Conservation (phyloP, 2,113 vertebrate species). For the Saccopteryx leptura region DNA sequence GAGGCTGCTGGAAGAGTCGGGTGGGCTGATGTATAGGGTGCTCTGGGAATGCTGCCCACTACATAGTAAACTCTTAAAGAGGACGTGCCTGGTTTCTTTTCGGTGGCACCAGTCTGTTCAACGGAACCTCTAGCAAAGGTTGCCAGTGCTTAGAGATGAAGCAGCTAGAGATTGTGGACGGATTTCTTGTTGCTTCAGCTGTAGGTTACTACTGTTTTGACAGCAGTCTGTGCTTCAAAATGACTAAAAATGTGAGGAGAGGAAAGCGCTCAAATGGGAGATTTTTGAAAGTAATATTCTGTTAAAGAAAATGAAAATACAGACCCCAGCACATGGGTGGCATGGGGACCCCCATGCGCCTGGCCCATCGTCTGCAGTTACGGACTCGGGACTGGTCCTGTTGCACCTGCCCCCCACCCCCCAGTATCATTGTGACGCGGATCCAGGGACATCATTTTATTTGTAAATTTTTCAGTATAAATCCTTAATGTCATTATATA, state of each 20-base stretch:
- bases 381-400: neutral
- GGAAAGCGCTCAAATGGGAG: neutral
- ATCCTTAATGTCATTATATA: too few relatives aligned
- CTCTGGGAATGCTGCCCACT: neutral
- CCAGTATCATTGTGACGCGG: neutral
- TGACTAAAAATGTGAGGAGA: neutral
- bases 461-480: neutral
- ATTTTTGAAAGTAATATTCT: neutral
- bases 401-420: neutral
- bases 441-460: neutral
- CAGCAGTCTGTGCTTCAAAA: neutral
- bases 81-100: accelerated
- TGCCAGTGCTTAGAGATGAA: neutral
- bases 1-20: neutral
- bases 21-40: neutral
- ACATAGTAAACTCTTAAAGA: too few relatives aligned
- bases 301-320: neutral
- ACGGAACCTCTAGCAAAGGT: neutral
- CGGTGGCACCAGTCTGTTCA: neutral
- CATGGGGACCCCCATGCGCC: accelerated
- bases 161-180: neutral
- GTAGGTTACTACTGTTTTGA: neutral
- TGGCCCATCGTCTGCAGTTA: too few relatives aligned
- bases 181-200: neutral
- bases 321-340: neutral